Base-by-base conservation (phyloP, 64 coral and sea anemone species). In the Actinia equina region DNA sequence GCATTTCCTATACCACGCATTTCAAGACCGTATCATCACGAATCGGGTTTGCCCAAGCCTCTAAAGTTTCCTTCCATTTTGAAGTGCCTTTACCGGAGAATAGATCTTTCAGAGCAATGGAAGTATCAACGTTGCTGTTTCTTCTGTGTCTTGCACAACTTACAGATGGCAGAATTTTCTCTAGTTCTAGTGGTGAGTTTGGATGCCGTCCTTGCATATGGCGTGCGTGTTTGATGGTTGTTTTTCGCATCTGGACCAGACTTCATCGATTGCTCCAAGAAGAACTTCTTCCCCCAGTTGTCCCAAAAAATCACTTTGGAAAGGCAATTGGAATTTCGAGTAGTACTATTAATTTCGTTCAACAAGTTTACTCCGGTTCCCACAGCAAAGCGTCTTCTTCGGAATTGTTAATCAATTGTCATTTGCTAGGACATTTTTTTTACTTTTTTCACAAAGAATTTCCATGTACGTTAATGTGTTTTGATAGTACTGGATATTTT, bases 51-150 rank as follows among this genome's bases (percentile, higher is more conserved):
- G 83, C 30, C 59, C 59, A 20, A 63, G 16, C 18, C 37, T 85
- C 59, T 41, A 59, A 85, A 58, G 51, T 85, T 85, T 85, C 83
- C 83, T 85, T 85, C 83, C 83, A 85, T 60, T 54, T 53, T 85
- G 59, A 85, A 58, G 83, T 81, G 59, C 56, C 16, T 85, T 41
- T 42, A 63, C 83, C 59, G 52, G 83, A 41, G 83, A 85, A 81
- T 12, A 81, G 43, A 44, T 46, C 83, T 85, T 85, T 60, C 83
- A 85, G 30, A 85, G 17, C 25, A 85, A 58, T 85, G 83, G 83
- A 85, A 27, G 22, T 37, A 52, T 3, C 52, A 60, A 44, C 17
- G 17, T 42, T 85, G 5, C 26, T 57, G 49, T 59, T 85, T 63
- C 83, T 85, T 57, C 52, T 85, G 4, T 22, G 5, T 43, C 16